Evolutionary conservation across 1,140 invertebrate genomes (phyloP).

Genomic region (Penaeus chinensis): DNA sequence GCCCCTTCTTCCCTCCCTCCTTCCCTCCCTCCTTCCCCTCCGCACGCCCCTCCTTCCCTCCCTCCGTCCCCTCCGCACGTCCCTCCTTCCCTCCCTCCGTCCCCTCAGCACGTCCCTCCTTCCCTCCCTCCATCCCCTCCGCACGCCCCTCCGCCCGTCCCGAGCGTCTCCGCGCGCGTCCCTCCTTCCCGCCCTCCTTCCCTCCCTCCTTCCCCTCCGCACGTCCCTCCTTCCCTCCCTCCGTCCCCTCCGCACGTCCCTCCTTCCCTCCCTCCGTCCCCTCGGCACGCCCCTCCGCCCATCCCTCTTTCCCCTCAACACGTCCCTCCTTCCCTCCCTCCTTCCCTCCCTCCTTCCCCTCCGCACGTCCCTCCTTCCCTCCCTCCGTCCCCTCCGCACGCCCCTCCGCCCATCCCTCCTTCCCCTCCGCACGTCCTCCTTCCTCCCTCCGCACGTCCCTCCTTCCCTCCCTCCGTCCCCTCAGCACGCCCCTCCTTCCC

Average conservation of each 20-base stretch:
- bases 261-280: not conserved
- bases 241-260: not conserved
- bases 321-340: not conserved
- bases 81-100: not conserved
- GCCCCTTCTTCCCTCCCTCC: too few species aligned
- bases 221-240: not conserved
- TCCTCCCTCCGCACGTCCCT: too few species aligned
- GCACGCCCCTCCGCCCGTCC: not conserved
- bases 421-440: not conserved
- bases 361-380: not conserved
- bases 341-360: not conserved
- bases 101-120: too few species aligned
- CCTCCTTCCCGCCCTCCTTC: not conserved
- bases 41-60: too few species aligned
- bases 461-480: not conserved
- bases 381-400: not conserved
- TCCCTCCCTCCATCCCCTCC: not conserved
- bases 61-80: too few species aligned
- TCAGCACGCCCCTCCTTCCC: not conserved
- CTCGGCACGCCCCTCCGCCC: not conserved
- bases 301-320: not conserved
- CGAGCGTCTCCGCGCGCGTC: not conserved
- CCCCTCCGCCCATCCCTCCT: not conserved
- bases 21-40: too few species aligned
- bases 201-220: not conserved